Evolutionary conservation across 2,888 invertebrate genomes (phyloP).

Genomic region (Blastobasis adustella): DNA sequence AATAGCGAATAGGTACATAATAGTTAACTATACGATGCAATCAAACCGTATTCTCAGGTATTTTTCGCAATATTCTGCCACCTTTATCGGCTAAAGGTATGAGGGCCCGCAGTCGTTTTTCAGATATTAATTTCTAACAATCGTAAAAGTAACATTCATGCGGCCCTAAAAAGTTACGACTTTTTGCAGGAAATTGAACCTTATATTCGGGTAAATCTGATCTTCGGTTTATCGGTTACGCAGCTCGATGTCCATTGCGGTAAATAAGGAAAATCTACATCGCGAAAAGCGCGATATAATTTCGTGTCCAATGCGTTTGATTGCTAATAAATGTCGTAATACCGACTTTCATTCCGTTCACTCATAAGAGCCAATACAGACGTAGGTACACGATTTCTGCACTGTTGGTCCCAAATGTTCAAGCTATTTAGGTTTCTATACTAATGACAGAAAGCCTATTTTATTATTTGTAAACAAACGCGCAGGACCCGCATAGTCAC

Average conservation of each 20-base stretch:
- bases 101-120: conserved; percentile 60
- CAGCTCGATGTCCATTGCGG: conserved; percentile 19
- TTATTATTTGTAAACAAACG: too few species aligned
- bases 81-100: conserved; percentile 53
- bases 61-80: conserved; percentile 33
- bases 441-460: too few species aligned
- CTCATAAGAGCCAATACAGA: too few species aligned
- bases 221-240: conserved; percentile 46
- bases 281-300: too few species aligned
- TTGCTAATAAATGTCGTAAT: conserved; percentile 8
- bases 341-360: not conserved
- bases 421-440: too few species aligned
- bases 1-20: too few species aligned
- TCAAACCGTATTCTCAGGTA: conserved; percentile 15
- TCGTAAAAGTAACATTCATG: conserved; percentile 68
- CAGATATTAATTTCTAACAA: conserved; percentile 71
- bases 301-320: not conserved
- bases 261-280: conserved; percentile 4
- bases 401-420: too few species aligned
- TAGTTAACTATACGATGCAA: not conserved
- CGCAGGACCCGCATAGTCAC: too few species aligned
- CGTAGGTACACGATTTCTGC: too few species aligned
- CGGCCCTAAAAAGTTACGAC: conserved; percentile 62
- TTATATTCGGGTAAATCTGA: conserved; percentile 52
- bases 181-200: conserved; percentile 53